Evolutionary conservation across 2,797 vertebrate species (phyloP).

Genomic region (Anguilla pacifica): DNA sequence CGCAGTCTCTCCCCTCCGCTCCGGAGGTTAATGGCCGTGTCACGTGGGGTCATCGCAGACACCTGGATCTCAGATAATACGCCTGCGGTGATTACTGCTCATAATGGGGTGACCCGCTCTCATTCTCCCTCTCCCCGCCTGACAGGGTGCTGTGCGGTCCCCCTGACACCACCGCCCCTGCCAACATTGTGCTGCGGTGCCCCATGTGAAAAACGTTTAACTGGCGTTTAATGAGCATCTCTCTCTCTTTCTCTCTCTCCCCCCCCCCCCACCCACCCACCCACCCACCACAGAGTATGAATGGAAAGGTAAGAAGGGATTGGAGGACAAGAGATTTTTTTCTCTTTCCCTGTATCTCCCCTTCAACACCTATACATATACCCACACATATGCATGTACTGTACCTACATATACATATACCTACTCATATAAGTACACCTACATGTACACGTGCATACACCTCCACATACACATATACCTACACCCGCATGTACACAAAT

Average conservation of each 20-base stretch:
- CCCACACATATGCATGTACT: background rate
- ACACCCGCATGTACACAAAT: no score
- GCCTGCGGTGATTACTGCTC: constrained; percentile 91
- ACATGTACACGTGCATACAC: no score
- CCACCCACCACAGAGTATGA: constrained; percentile 39
- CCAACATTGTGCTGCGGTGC: constrained; percentile 81
- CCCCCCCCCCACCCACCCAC: constrained; percentile 68
- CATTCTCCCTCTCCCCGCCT: constrained; percentile 80
- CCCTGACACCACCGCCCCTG: constrained; percentile 66
- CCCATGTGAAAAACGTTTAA: constrained; percentile 93
- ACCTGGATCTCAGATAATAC: constrained; percentile 92
- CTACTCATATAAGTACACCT: no score
- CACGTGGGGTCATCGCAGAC: constrained; percentile 91
- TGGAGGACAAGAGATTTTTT: constrained; percentile 68
- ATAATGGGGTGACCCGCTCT: constrained; percentile 95
- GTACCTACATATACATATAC: background rate
- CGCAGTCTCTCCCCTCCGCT: constrained; percentile 77
- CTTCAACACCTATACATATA: no score
- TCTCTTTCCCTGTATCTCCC: constrained; percentile 54
- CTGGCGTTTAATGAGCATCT: constrained; percentile 69
- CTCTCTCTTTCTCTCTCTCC: constrained; percentile 38
- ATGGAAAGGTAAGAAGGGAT: constrained; percentile 58
- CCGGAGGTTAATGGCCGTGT: constrained; percentile 86
- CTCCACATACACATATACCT: no score
- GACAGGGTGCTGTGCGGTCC: constrained; percentile 77